Evolutionary conservation across 2,797 vertebrate species (phyloP).

Genomic region (Chlorospingus semifuscus): DNA sequence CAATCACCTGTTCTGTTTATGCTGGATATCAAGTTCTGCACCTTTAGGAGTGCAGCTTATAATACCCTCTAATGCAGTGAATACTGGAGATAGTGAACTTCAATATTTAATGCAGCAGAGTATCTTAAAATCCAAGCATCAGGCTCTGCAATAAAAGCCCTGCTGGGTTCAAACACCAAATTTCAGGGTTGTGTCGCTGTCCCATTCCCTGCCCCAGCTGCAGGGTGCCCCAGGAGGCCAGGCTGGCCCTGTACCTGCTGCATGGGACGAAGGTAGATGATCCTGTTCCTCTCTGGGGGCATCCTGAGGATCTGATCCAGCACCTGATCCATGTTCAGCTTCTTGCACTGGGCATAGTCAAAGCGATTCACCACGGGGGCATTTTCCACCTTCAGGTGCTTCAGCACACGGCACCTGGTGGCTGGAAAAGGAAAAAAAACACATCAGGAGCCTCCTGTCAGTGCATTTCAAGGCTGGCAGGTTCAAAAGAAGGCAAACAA

Average conservation of each 20-base stretch:
- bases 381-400: conserved; percentile 90
- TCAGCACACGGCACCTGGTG: conserved; percentile 93
- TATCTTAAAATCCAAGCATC: not conserved
- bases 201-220: not conserved
- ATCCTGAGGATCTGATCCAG: conserved; percentile 95
- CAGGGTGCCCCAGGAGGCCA: not conserved
- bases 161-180: not conserved
- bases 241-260: conserved; percentile 83
- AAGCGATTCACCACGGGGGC: conserved; percentile 95
- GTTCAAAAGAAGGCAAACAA: not conserved
- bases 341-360: conserved; percentile 97
- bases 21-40: not conserved
- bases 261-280: conserved; percentile 98
- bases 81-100: not conserved
- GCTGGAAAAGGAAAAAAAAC: conserved; percentile 73
- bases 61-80: not conserved
- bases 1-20: not conserved
- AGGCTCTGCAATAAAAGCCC: not conserved
- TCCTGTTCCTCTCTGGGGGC: conserved; percentile 95
- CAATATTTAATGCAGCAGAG: not conserved
- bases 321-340: conserved; percentile 97
- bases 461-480: not conserved
- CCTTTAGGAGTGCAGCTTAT: no score
- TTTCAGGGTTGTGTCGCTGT: rapidly evolving
- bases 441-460: not conserved